Evolutionary conservation across 2,113 vertebrate species (phyloP).

Genomic region (Ailuropoda melanoleuca): DNA sequence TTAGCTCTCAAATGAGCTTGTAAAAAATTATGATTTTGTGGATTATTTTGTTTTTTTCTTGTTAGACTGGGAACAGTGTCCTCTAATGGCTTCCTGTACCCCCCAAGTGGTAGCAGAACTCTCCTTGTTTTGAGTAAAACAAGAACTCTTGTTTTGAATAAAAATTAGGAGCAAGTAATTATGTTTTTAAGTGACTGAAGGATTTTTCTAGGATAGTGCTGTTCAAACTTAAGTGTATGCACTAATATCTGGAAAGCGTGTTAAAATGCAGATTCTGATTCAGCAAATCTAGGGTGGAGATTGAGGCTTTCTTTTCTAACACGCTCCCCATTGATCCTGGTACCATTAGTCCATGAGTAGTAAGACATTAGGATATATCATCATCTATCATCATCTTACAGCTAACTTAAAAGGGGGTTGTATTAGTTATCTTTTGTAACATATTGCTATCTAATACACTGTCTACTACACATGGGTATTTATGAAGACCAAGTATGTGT

Average conservation of each 20-base stretch:
- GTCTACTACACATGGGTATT: neutral
- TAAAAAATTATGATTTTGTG: neutral
- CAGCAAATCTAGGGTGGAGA: neutral
- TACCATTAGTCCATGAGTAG: neutral
- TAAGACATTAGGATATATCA: neutral
- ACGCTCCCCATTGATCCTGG: neutral
- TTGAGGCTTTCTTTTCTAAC: neutral
- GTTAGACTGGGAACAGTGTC: neutral
- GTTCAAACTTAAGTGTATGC: neutral
- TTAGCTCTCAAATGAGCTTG: neutral
- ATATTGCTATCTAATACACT: neutral
- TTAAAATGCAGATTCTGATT: neutral
- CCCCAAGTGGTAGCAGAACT: neutral
- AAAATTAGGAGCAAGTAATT: neutral
- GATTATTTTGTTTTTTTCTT: neutral
- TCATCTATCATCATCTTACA: neutral
- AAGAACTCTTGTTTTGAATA: neutral
- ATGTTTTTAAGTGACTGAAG: neutral
- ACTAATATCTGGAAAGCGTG: neutral
- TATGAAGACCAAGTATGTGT: neutral
- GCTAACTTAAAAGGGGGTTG: neutral
- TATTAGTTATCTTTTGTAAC: conserved; percentile 3
- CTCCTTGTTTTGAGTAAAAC: neutral
- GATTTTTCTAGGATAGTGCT: neutral
- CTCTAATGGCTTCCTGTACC: neutral